Conservation (phyloP, 1,140 invertebrate genomes). For the Zaprionus nigranus region DNA sequence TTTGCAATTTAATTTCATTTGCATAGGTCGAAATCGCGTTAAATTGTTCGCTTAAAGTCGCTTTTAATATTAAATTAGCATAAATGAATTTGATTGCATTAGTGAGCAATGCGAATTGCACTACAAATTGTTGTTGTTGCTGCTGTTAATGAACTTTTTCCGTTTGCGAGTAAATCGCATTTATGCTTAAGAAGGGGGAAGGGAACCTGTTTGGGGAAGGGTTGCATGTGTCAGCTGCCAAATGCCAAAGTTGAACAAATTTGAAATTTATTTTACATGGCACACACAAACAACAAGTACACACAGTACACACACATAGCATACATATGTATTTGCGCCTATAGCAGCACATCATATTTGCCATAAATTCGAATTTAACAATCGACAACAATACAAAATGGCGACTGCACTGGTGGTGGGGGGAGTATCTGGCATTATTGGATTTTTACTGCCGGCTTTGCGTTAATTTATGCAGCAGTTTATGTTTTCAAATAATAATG, state of each 20-base stretch:
- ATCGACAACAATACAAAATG: conserved; percentile 35
- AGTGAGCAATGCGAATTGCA: conserved; percentile 4
- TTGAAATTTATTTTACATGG: conserved; percentile 32
- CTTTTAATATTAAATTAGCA: conserved; percentile 46
- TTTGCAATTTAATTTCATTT: conserved; percentile 48
- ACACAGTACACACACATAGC: neutral
- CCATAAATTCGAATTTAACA: conserved; percentile 34
- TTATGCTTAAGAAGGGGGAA: neutral
- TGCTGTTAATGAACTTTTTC: conserved; percentile 42
- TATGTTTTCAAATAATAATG: conserved; percentile 3
- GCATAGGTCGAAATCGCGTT: conserved; percentile 11
- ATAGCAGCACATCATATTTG: conserved; percentile 1
- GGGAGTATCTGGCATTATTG: conserved; percentile 1
- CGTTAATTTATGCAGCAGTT: conserved; percentile 5
- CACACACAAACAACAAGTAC: neutral
- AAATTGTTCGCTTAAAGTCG: conserved; percentile 23
- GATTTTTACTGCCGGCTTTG: conserved; percentile 5
- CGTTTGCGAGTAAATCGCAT: neutral
- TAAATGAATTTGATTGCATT: conserved; percentile 45
- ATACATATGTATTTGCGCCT: neutral
- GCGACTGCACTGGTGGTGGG: conserved; percentile 6
- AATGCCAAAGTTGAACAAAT: conserved; percentile 39
- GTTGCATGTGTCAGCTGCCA: conserved; percentile 36
- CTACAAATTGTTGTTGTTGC: conserved; percentile 29
- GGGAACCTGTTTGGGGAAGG: neutral